These are phyloP conservation scores for Balearica regulorum DNA, from an alignment of 2,797 vertebrate species.

Conservation along the genomic window DNA sequence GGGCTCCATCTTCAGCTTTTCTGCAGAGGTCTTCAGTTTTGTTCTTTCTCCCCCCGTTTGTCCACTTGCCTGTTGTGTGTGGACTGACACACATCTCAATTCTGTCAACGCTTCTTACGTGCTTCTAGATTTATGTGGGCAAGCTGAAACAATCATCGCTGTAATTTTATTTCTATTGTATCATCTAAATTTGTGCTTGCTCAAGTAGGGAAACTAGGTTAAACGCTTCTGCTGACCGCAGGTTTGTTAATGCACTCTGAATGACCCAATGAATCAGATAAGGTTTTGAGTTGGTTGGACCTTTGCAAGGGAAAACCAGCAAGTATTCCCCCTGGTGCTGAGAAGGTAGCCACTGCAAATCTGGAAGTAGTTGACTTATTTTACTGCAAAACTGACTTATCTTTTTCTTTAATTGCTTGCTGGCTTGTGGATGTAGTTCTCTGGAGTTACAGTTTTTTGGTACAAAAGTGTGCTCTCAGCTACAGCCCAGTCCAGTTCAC, in stretches of 20 bases:
- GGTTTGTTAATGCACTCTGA: neutral
- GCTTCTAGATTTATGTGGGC: neutral
- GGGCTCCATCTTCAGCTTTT: neutral
- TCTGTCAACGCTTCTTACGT: neutral
- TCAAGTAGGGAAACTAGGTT: neutral
- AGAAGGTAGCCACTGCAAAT: neutral
- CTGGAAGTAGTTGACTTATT: neutral
- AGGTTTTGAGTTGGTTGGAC: neutral
- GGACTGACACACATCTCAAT: rapidly evolving
- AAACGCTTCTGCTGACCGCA: neutral
- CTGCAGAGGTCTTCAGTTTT: neutral
- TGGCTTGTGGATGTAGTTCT: neutral
- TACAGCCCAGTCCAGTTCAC: neutral
- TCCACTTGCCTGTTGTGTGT: neutral
- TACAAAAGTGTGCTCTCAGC: neutral
- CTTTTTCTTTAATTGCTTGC: neutral
- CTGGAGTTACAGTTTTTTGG: neutral
- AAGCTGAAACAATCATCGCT: neutral
- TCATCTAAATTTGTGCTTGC: neutral
- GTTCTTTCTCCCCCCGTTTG: neutral
- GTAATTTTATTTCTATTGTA: neutral
- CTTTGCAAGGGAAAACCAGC: neutral
- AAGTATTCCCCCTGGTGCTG: neutral
- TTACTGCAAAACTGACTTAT: neutral
- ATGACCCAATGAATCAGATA: neutral